phyloP scores from a whole-genome alignment of 2,888 invertebrate species.

The Ormyrus pomaceus region DNA sequence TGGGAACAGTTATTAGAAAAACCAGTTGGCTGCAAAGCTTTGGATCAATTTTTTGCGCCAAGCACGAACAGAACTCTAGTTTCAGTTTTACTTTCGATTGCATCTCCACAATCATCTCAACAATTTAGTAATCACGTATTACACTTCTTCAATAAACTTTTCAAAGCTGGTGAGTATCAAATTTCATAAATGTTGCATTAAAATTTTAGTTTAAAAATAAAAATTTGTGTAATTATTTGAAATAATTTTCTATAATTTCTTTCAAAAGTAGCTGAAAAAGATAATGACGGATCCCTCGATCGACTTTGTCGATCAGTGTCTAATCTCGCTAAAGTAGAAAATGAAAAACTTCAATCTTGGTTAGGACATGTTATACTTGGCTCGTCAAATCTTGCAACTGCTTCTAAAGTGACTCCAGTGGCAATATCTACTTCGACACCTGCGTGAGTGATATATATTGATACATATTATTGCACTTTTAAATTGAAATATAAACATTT shows the following conservation, averaged over 20 bases:
- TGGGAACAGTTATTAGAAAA: conserved; percentile 92
- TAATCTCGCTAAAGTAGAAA: conserved; percentile 81
- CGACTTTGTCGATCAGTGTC: conserved; percentile 83
- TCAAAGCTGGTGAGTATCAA: conserved; percentile 80
- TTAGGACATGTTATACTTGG: conserved; percentile 82
- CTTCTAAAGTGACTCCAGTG: conserved; percentile 74
- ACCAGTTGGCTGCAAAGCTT: conserved; percentile 87
- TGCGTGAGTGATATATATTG: too few relatives aligned
- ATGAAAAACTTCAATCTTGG: conserved; percentile 81
- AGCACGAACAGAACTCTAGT: conserved; percentile 83
- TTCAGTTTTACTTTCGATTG: conserved; percentile 87
- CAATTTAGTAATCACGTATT: conserved; percentile 87
- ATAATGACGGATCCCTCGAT: conserved; percentile 80
- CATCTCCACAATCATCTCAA: conserved; percentile 83
- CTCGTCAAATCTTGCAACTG: conserved; percentile 74
- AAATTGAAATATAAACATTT: background rate
- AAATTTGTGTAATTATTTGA: background rate
- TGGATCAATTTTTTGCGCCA: conserved; percentile 87
- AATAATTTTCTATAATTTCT: background rate
- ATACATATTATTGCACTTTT: conserved; percentile 24
- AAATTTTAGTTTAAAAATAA: background rate
- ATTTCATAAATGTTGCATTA: conserved; percentile 10
- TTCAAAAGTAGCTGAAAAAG: conserved; percentile 63
- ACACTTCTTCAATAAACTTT: conserved; percentile 87
- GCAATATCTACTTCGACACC: background rate